A percentile compares a stretch with the other conserved stretches of the same genome.
Evolutionary conservation across 2,888 invertebrate genomes (phyloP).

Genomic region (Xestia rhomboidea): DNA sequence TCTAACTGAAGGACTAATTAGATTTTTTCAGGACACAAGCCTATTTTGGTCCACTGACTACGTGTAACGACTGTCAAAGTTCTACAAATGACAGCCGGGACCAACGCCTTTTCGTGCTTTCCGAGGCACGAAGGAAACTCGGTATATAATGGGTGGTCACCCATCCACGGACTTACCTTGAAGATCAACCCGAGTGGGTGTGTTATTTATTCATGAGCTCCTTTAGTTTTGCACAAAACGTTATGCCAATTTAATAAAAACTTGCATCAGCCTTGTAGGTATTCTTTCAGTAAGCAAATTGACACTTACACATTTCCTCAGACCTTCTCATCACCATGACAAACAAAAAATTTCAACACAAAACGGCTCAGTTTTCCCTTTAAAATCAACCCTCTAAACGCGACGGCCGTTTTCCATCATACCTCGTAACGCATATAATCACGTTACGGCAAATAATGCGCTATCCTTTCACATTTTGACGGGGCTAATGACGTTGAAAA

Average conservation of each 20-base stretch:
- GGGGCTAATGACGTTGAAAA: constrained; percentile 78
- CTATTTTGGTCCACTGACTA: too few species aligned
- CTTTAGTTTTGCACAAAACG: neutral
- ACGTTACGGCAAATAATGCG: constrained; percentile 74
- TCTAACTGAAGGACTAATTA: too few species aligned
- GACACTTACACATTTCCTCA: neutral
- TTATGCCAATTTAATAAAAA: neutral
- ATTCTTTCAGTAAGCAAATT: neutral
- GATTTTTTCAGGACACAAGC: too few species aligned
- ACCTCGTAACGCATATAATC: constrained; percentile 71
- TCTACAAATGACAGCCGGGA: too few species aligned
- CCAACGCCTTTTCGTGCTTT: too few species aligned
- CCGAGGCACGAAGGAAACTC: too few species aligned
- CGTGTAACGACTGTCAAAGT: too few species aligned
- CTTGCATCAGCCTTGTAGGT: neutral
- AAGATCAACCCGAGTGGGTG: too few species aligned
- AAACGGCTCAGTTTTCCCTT: constrained; percentile 51
- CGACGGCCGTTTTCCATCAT: constrained; percentile 59
- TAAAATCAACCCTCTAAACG: constrained; percentile 57
- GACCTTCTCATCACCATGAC: constrained; percentile 32
- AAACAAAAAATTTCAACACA: constrained; percentile 19
- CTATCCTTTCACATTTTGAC: constrained; percentile 77
- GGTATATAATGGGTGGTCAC: too few species aligned
- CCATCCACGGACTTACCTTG: too few species aligned
- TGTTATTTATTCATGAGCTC: too few species aligned